Conservation (phyloP, 2,888 invertebrate species). For the Tiliacea aurago region DNA sequence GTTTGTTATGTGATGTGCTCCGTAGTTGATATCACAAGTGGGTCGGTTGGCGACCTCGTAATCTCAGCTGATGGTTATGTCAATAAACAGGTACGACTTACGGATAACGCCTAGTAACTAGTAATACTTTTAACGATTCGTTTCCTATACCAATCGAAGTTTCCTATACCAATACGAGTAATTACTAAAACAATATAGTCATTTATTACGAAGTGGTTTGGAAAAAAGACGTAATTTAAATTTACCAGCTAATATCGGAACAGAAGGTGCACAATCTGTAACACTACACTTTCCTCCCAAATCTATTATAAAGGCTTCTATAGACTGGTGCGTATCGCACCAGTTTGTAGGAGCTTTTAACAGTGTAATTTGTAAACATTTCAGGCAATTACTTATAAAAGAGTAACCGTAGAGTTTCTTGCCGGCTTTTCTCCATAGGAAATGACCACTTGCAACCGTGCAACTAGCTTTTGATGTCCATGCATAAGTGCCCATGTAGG, state of each 20-base stretch:
- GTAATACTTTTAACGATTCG: neutral
- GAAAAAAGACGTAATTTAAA: neutral
- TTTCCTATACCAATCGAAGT: neutral
- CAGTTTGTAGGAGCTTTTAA: too few species aligned
- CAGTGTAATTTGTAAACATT: neutral
- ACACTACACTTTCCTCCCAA: neutral
- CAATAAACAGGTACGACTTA: slow-evolving; percentile 48
- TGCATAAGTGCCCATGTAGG: neutral
- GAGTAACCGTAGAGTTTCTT: neutral
- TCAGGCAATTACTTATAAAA: neutral
- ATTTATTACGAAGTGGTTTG: neutral
- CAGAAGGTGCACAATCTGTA: neutral
- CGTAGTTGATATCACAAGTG: slow-evolving; percentile 60
- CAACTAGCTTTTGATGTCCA: neutral
- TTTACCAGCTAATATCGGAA: slow-evolving; percentile 4
- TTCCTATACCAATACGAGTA: too few species aligned
- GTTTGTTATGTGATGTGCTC: slow-evolving; percentile 43
- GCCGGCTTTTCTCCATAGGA: neutral
- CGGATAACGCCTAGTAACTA: neutral
- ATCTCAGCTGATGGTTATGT: slow-evolving; percentile 73
- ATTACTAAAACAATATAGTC: neutral
- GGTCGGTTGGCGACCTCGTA: slow-evolving; percentile 73
- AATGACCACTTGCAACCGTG: neutral
- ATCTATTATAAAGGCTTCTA: too few species aligned
- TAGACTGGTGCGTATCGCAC: too few species aligned